Base-by-base conservation (phyloP, 2,888 invertebrate genomes). In the Tupiocoris notatus region DNA sequence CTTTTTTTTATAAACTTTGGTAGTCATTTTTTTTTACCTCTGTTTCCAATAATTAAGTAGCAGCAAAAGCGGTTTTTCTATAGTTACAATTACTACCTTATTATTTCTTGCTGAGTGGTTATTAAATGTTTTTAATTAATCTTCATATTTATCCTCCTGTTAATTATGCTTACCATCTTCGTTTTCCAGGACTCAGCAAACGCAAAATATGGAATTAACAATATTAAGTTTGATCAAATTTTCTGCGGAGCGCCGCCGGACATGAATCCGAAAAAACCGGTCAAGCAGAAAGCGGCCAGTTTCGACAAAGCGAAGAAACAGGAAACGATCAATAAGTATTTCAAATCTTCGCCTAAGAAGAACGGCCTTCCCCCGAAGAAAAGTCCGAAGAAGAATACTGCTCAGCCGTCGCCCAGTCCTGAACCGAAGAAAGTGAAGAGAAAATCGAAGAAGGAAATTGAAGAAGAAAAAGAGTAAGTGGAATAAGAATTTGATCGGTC, bases 221-320 rank as follows among this genome's bases (percentile, higher is more conserved):
- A 89, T 83, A 86, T 91, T 0, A 89, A 88, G 80, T 96, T 93
- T 83, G 89, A 90, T 73, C 90, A 92, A 80, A 89, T 96, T 82
- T 96, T 95, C 85, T 90, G 90, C 73, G 96, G 96, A 0, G 88
- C 88, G 23, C 85, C 90, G 59, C 96, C 96, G 0, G 88, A 88
- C 78, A 94, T 94, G 81, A 84, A 82, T 80, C 73, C 84, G 83
- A 79, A 79, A 0, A 79, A 81, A 78, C 65, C 64, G 6, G n/a
- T 17, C 23, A 75, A 57, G 65, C 57, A 22, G 20, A 85, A 84
- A 81, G 81, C 80, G 58, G 59, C 74, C 16, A 23, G 57, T 9
- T 63, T 54, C 67, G 63, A 76, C 74, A 78, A 80, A 77, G 70
- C 88, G 82, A 84, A 88, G 79, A 88, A 87, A 64, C 91, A 91